Base-by-base conservation (phyloP, 2,113 vertebrate species). In the Serranochromis macrocephalus region DNA sequence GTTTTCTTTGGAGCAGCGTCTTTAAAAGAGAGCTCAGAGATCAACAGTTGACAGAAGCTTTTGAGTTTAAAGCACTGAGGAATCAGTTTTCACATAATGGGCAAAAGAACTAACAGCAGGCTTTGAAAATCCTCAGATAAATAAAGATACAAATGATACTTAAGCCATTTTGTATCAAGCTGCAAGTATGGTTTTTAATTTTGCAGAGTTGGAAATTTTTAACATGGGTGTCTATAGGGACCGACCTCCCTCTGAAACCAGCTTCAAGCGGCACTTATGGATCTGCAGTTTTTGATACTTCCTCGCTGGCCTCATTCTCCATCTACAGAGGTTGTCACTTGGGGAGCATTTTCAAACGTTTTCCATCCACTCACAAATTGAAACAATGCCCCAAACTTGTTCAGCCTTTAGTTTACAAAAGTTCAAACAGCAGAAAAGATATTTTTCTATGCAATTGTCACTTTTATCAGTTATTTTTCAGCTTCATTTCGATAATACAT, bases 401-500 rank as follows among this genome's bases (percentile, higher is more conserved):
- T 36, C 61, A 5, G 17, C 31, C 6, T 36, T 66, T 66, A 66
- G 31, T n/a, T 36, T 63, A 63, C 17, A 36, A 63, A 63, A 63
- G 17, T 63, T 63, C 31, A 36, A 19, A 36, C 9, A 33, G 58
- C 29, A 63, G 16, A 63, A 63, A 63, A 63, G 9, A 63, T 63
- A 0, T 16, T 19, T 63, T 19, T 19, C 58, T 33, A 33, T 63
- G 16, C 16, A 63, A 0, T 3, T 63, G 58, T 63, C 2, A 63
- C 58, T 63, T 63, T 63, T 36, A 36, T 63, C 31, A 19, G 29
- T 63, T 63, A 19, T 63, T 63, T 63, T 33, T 33, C 58, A 19
- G 58, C 16, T 63, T 63, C 0, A 63, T 19, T 63, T 63, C 16
- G 29, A 36, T 33, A 0, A 11, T 19, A 61, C 57, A 19, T 61